These are phyloP conservation scores for Onychostruthus taczanowskii DNA, from an alignment of 2,113 vertebrate genomes.

Conservation along the genomic window DNA sequence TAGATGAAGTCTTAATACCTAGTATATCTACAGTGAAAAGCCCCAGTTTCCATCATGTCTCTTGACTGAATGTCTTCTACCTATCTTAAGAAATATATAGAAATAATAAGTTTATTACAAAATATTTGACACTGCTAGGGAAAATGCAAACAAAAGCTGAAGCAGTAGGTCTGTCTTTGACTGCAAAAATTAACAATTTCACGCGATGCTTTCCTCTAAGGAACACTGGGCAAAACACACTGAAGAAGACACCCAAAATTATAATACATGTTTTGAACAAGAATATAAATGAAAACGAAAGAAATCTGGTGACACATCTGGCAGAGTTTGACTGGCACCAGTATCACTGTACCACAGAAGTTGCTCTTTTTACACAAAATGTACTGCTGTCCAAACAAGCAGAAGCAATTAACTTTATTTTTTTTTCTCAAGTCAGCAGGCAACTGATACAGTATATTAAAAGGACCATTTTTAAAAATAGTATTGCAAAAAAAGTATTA, in stretches of 20 bases:
- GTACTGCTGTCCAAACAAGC: neutral
- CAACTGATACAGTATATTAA: neutral
- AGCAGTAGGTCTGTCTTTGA: neutral
- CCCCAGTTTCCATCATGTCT: neutral
- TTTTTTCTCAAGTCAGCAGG: neutral
- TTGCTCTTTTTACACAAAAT: neutral
- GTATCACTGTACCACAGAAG: neutral
- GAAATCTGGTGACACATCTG: neutral
- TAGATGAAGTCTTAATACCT: neutral
- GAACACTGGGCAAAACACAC: neutral
- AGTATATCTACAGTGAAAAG: neutral
- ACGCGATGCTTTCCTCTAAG: neutral
- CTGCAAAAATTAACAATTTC: neutral
- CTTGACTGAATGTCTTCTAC: neutral
- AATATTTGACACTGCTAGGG: neutral
- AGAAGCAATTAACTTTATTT: constrained; percentile 12
- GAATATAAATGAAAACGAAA: neutral
- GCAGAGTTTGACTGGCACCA: neutral
- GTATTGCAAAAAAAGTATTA: neutral
- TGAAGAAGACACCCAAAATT: neutral
- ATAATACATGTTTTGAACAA: neutral
- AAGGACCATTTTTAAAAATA: neutral
- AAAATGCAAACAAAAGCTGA: neutral
- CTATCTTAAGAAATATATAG: neutral
- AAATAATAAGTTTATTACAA: neutral